Percentiles rank a stretch among this genome's conserved stretches.
Evolutionary conservation across 2,888 invertebrate species (phyloP).

Genomic region (Pseudanteris insignis): DNA sequence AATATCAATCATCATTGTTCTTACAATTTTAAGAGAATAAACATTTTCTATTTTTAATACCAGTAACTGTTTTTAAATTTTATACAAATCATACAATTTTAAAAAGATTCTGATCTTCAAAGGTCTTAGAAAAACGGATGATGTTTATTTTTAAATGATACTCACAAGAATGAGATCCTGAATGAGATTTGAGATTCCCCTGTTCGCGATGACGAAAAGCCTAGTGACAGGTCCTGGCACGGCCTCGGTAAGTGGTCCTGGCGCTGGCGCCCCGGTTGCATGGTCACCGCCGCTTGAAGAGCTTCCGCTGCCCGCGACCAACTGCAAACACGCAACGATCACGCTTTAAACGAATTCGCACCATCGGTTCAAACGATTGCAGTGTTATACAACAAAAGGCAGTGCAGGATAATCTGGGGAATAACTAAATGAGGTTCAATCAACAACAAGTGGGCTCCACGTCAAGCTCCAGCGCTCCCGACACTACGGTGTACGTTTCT

Average conservation of each 20-base stretch:
- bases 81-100: too few relatives aligned
- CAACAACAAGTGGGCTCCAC: constrained; percentile 60
- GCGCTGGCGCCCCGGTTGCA: constrained; percentile 47
- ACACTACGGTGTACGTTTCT: constrained; percentile 61
- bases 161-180: constrained; percentile 87
- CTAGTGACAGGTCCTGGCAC: constrained; percentile 89
- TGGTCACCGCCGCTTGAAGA: constrained; percentile 65
- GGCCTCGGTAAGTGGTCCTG: constrained; percentile 75
- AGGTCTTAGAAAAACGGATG: too few relatives aligned
- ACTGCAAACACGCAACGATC: constrained; percentile 68
- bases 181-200: constrained; percentile 85
- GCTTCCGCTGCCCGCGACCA: constrained; percentile 80
- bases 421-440: constrained; percentile 48
- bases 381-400: constrained; percentile 42
- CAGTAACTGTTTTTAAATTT: too few relatives aligned
- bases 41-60: too few relatives aligned
- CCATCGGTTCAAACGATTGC: constrained; percentile 7
- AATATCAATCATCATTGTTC: too few relatives aligned
- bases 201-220: constrained; percentile 86
- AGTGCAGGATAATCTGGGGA: constrained; percentile 45
- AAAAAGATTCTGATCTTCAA: too few relatives aligned
- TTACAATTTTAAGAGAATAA: too few relatives aligned
- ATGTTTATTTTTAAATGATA: constrained; percentile 36
- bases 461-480: constrained; percentile 66
- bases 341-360: constrained; percentile 41